A percentile compares a stretch with the other conserved stretches of the same genome.
These are phyloP conservation scores for Orbicella faveolata DNA, from an alignment of 64 coral and sea anemone genomes.

Conservation along the genomic window DNA sequence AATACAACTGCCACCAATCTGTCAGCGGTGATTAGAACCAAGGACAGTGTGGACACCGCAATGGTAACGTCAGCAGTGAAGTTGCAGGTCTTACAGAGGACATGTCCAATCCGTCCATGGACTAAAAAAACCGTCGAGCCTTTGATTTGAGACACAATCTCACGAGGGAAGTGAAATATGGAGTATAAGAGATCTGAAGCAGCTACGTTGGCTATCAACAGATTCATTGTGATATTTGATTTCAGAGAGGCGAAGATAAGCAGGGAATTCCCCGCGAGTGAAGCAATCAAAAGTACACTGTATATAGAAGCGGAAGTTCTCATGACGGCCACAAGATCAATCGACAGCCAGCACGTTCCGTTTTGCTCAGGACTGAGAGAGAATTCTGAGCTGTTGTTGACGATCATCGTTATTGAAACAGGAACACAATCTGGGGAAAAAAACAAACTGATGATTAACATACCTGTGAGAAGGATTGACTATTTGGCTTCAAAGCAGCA, in stretches of 20 bases:
- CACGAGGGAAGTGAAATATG: neutral
- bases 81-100: conserved; percentile 34
- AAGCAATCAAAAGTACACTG: neutral
- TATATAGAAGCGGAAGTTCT: neutral
- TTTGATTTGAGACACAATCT: neutral
- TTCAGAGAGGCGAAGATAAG: neutral
- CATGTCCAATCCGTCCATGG: neutral
- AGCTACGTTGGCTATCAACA: conserved; percentile 49
- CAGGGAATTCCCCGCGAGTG: neutral
- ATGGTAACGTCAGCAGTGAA: conserved; percentile 21
- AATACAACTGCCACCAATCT: conserved; percentile 39
- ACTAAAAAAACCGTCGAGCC: neutral
- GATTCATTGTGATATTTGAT: neutral
- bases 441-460: too few relatives aligned
- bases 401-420: too few relatives aligned
- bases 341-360: too few relatives aligned
- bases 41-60: conserved; percentile 22
- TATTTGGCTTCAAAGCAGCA: too few relatives aligned
- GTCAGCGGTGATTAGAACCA: conserved; percentile 46
- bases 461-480: too few relatives aligned
- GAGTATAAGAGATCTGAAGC: conserved; percentile 33
- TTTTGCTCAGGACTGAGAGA: too few relatives aligned
- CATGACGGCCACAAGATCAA: too few relatives aligned
- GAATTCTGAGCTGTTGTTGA: too few relatives aligned
- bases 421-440: too few relatives aligned